Evolutionary conservation across 2,113 vertebrate genomes (phyloP).

Genomic region (Mesitornis unicolor): DNA sequence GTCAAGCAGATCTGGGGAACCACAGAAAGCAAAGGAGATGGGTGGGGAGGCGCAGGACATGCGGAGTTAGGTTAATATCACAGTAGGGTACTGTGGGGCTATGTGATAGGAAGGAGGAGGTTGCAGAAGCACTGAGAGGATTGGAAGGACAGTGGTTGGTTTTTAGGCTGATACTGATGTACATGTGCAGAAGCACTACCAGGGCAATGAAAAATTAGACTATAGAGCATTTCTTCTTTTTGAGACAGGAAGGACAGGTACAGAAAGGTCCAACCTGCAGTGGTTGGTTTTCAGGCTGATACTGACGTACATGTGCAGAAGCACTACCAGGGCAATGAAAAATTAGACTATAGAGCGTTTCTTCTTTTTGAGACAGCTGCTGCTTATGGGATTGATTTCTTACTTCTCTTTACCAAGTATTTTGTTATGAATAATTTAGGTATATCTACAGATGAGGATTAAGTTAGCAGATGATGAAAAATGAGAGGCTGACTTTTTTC

Average conservation of each 20-base stretch:
- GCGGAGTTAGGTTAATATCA: rapidly evolving
- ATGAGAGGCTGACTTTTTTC: background rate
- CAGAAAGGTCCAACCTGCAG: background rate
- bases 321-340: background rate
- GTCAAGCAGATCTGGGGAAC: rapidly evolving
- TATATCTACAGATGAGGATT: background rate
- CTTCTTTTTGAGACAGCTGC: background rate
- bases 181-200: background rate
- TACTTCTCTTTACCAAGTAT: background rate
- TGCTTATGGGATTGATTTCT: background rate
- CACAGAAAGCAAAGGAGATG: background rate
- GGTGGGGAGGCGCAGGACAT: rapidly evolving
- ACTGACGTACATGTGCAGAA: too few relatives aligned
- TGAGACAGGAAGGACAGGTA: too few relatives aligned
- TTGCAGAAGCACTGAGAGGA: background rate
- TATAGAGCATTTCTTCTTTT: background rate
- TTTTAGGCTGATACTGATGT: background rate
- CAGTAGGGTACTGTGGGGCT: background rate
- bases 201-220: background rate
- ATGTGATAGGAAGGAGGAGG: rapidly evolving
- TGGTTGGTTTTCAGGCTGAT: background rate
- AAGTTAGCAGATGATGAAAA: background rate
- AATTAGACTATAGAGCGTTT: background rate
- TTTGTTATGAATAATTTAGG: background rate
- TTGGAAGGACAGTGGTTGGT: background rate